phyloP scores from a whole-genome alignment of 2,888 invertebrate genomes.

The Ceramica pisi region DNA sequence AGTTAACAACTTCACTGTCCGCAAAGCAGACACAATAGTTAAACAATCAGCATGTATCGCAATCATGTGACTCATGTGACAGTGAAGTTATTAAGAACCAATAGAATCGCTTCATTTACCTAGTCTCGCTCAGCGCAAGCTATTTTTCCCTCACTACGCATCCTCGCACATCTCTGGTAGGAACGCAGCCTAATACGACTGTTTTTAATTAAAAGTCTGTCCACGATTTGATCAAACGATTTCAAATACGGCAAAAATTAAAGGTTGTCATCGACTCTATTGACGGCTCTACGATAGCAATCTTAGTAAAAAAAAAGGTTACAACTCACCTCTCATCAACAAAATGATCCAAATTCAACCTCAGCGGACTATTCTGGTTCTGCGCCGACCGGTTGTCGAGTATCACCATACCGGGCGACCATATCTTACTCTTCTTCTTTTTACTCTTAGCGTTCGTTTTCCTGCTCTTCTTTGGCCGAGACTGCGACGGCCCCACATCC shows the following conservation, averaged over 20 bases:
- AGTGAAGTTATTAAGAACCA: too few relatives aligned
- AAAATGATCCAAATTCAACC: slow-evolving; percentile 87
- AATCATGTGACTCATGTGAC: too few relatives aligned
- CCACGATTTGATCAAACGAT: neutral
- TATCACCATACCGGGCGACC: slow-evolving; percentile 86
- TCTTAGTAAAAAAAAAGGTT: neutral
- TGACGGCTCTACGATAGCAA: neutral
- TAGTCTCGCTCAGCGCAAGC: too few relatives aligned
- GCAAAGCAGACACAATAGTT: too few relatives aligned
- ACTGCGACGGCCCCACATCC: slow-evolving; percentile 72
- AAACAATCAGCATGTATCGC: too few relatives aligned
- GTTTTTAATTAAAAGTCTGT: neutral
- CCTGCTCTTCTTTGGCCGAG: slow-evolving; percentile 76
- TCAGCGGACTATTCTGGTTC: slow-evolving; percentile 78
- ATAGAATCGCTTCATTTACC: too few relatives aligned
- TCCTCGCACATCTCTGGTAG: too few relatives aligned
- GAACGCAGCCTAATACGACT: too few relatives aligned
- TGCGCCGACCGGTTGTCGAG: slow-evolving; percentile 82
- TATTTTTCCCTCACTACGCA: too few relatives aligned
- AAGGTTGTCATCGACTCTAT: neutral
- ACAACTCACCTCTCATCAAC: slow-evolving; percentile 85
- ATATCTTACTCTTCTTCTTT: slow-evolving; percentile 82
- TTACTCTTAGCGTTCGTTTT: slow-evolving; percentile 79
- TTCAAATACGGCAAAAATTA: neutral
- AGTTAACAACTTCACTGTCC: too few relatives aligned